Evolutionary conservation across 2,797 vertebrate genomes (phyloP).

Genomic region (Tiaroga cobitis): DNA sequence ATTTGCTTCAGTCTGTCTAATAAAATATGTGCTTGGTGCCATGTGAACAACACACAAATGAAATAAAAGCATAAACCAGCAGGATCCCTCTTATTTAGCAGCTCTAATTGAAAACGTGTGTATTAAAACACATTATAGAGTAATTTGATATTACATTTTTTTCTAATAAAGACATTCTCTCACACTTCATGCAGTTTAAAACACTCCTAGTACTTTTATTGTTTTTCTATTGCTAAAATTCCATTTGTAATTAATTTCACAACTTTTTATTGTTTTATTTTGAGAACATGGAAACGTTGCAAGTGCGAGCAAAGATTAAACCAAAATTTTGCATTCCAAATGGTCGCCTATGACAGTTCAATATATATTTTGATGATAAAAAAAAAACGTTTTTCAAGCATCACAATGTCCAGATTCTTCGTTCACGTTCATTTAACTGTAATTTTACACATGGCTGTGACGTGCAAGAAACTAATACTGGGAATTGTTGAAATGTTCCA

Average conservation of each 20-base stretch:
- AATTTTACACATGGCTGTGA: not conserved
- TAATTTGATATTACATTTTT: slow-evolving; percentile 18
- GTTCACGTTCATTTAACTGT: not conserved
- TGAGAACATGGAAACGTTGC: not conserved
- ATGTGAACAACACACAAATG: slow-evolving; percentile 33
- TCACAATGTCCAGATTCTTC: not conserved
- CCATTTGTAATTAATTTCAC: not conserved
- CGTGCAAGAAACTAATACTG: not conserved
- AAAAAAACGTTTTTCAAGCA: not conserved
- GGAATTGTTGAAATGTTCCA: not conserved
- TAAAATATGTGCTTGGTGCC: slow-evolving; percentile 26
- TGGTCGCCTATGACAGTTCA: not conserved
- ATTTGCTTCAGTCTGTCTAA: not conserved
- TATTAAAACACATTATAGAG: slow-evolving; percentile 30
- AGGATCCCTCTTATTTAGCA: slow-evolving; percentile 35
- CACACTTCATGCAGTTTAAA: not conserved
- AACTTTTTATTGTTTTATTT: slow-evolving; percentile 3
- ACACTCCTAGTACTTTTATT: not conserved
- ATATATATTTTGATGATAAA: not conserved
- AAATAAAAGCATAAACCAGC: slow-evolving; percentile 51
- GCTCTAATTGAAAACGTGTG: slow-evolving; percentile 21
- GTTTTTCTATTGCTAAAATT: not conserved
- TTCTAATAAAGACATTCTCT: not conserved
- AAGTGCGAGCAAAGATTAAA: not conserved
- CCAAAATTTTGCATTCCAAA: not conserved